phyloP scores from a whole-genome alignment of 2,888 invertebrate genomes.

The Rhyacophila evoluta region DNA sequence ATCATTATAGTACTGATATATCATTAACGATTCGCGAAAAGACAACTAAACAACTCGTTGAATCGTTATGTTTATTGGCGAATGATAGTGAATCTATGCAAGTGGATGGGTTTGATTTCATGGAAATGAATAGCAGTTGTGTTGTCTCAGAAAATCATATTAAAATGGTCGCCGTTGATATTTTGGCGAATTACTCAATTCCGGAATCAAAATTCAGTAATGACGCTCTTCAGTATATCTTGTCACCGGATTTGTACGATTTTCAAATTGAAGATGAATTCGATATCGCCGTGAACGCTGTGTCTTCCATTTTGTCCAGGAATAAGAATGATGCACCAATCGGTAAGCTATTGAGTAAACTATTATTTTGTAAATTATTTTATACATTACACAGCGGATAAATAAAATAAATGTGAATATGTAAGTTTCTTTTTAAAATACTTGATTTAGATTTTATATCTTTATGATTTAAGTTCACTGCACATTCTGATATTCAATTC shows the following conservation, averaged over 20 bases:
- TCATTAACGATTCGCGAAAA: slow-evolving; percentile 34
- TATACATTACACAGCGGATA: too few species aligned
- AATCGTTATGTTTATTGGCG: slow-evolving; percentile 32
- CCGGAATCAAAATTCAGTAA: slow-evolving; percentile 59
- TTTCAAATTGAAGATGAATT: slow-evolving; percentile 60
- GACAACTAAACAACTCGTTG: slow-evolving; percentile 41
- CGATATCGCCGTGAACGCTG: slow-evolving; percentile 61
- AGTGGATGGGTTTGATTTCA: slow-evolving; percentile 38
- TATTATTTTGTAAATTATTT: too few species aligned
- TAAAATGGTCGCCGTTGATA: slow-evolving; percentile 61
- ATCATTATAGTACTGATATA: slow-evolving; percentile 37
- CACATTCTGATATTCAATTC: too few species aligned
- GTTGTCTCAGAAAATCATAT: slow-evolving; percentile 52
- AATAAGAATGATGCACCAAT: slow-evolving; percentile 59
- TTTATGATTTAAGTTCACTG: too few species aligned
- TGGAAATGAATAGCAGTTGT: slow-evolving; percentile 20
- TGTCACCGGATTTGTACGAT: slow-evolving; percentile 62
- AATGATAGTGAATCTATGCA: slow-evolving; percentile 34
- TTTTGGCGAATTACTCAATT: slow-evolving; percentile 63
- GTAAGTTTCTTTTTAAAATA: too few species aligned
- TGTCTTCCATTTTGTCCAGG: slow-evolving; percentile 56
- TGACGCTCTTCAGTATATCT: slow-evolving; percentile 62
- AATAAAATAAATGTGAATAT: too few species aligned
- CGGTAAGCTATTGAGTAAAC: slow-evolving; percentile 61
- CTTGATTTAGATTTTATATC: too few species aligned